These are phyloP conservation scores for Drosophila azteca DNA, from an alignment of 1,140 invertebrate species.

Conservation along the genomic window DNA sequence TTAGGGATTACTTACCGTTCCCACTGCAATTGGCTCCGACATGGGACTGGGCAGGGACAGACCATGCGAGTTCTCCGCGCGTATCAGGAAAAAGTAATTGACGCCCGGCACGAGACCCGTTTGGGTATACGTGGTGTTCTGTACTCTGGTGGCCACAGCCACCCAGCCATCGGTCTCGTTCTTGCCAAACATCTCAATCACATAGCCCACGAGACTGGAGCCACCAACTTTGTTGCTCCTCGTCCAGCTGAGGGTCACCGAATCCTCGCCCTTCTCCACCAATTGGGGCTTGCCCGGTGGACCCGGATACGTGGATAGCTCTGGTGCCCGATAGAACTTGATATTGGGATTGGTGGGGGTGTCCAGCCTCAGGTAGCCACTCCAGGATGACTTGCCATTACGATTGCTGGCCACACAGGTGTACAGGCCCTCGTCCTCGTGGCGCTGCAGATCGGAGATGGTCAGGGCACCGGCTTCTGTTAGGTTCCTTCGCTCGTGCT, in stretches of 20 bases:
- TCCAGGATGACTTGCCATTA: constrained; percentile 94
- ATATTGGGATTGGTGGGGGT: constrained; percentile 93
- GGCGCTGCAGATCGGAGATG: constrained; percentile 90
- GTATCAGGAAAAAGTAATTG: constrained; percentile 93
- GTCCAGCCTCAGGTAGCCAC: constrained; percentile 90
- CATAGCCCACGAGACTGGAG: constrained; percentile 92
- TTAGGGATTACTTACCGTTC: constrained; percentile 68
- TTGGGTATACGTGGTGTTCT: constrained; percentile 87
- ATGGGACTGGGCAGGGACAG: constrained; percentile 88
- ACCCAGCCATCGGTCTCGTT: constrained; percentile 86
- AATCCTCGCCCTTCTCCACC: constrained; percentile 90
- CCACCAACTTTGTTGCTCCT: constrained; percentile 91
- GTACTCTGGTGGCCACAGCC: constrained; percentile 86
- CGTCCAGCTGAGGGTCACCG: constrained; percentile 92
- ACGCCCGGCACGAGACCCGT: constrained; percentile 89
- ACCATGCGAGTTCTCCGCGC: constrained; percentile 94
- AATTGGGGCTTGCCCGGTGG: constrained; percentile 90
- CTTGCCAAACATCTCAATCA: constrained; percentile 88
- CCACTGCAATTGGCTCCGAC: constrained; percentile 87
- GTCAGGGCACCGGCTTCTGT: constrained; percentile 89
- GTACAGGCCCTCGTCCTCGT: constrained; percentile 90
- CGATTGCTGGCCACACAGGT: constrained; percentile 92
- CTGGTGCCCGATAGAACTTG: constrained; percentile 91
- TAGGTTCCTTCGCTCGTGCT: constrained; percentile 87
- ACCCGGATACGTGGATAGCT: constrained; percentile 90